These are phyloP conservation scores for Glaucomys volans DNA, from an alignment of 2,113 vertebrate genomes.

Conservation along the genomic window DNA sequence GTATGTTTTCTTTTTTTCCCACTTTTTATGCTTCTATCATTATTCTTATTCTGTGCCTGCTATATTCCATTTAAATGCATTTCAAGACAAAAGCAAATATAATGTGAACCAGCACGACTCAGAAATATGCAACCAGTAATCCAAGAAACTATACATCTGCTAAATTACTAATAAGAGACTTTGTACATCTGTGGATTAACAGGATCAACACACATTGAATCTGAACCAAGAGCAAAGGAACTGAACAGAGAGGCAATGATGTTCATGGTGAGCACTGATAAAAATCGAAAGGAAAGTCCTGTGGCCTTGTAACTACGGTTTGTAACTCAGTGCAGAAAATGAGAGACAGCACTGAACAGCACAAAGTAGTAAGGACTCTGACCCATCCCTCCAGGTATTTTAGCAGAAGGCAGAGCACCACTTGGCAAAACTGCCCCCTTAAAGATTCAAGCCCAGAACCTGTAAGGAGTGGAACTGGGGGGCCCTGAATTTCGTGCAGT, in stretches of 20 bases:
- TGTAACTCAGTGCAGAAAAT: neutral
- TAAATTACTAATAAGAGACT: neutral
- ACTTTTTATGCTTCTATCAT: neutral
- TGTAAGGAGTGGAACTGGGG: neutral
- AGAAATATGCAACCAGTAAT: neutral
- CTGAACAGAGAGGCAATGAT: no score
- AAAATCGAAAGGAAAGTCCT: neutral
- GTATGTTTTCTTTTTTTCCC: neutral
- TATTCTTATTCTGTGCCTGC: neutral
- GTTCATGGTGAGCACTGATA: neutral
- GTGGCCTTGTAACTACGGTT: no score
- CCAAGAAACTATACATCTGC: neutral
- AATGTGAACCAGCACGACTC: neutral
- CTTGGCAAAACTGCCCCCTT: neutral
- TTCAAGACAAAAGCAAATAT: neutral
- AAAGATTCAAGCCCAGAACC: neutral
- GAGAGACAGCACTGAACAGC: neutral
- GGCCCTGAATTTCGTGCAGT: no score
- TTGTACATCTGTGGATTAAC: neutral
- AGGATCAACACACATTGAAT: no score
- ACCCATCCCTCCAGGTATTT: neutral
- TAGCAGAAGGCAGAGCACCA: neutral
- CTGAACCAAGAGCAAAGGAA: no score
- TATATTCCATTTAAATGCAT: neutral
- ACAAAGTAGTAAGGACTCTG: fast-evolving